A percentile compares a stretch with the other conserved stretches of the same genome.
These are phyloP conservation scores for Lasioglossum figueresi DNA, from an alignment of 2,888 invertebrate species.

Conservation along the genomic window DNA sequence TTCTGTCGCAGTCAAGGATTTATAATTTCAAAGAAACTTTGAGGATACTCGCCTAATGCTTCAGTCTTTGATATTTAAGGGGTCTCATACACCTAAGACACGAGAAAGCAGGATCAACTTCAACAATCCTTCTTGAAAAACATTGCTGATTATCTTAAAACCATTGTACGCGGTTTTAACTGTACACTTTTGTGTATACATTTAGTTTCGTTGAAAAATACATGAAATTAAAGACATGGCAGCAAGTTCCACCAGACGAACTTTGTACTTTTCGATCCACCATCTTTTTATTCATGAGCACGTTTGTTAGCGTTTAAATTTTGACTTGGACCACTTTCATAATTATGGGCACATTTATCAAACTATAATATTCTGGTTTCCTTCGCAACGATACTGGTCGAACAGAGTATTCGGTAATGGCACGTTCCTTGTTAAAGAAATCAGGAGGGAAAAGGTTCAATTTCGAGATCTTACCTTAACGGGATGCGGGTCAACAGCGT, in stretches of 20 bases:
- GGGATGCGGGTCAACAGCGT: constrained; percentile 98
- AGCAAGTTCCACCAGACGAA: background rate
- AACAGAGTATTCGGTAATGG: background rate
- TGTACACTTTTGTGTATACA: background rate
- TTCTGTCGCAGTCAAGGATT: background rate
- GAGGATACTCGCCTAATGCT: background rate
- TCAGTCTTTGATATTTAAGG: background rate
- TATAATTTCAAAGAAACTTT: constrained; percentile 8
- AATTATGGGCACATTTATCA: too few relatives aligned
- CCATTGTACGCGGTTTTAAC: background rate
- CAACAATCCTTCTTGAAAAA: background rate
- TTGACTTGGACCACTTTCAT: too few relatives aligned
- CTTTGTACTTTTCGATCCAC: too few relatives aligned
- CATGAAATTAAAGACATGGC: background rate
- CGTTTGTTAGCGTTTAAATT: too few relatives aligned
- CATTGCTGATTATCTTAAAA: background rate
- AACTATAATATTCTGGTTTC: background rate
- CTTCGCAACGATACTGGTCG: background rate
- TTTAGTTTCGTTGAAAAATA: background rate
- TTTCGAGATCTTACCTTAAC: constrained; percentile 91
- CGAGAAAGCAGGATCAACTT: background rate
- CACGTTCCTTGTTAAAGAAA: background rate
- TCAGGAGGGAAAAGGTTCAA: background rate
- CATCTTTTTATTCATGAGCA: too few relatives aligned
- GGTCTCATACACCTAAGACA: constrained; percentile 1